Conservation (phyloP, 2,113 vertebrate genomes). For the Cyanoderma ruficeps region DNA sequence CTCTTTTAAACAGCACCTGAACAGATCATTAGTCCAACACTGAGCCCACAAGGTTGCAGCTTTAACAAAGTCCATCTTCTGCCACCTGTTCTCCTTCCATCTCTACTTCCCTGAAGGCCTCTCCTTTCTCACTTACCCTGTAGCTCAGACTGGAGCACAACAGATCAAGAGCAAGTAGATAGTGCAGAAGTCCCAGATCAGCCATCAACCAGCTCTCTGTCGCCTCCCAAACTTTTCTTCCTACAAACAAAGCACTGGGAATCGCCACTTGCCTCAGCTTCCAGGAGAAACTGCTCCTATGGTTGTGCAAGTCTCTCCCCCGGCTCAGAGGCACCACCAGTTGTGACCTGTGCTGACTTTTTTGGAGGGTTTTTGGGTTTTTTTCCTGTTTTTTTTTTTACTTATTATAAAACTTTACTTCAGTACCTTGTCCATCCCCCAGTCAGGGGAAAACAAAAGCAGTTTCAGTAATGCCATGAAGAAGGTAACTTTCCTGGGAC, state of each 20-base stretch:
- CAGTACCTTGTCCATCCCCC: neutral
- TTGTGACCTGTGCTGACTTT: neutral
- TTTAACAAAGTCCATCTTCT: neutral
- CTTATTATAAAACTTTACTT: neutral
- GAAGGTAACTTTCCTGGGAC: neutral
- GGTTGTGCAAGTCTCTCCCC: neutral
- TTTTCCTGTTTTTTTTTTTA: neutral
- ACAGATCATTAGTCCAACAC: neutral
- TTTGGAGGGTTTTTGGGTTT: neutral
- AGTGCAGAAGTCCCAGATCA: neutral
- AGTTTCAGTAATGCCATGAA: neutral
- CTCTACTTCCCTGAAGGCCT: neutral
- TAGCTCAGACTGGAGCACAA: neutral
- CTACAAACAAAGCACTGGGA: neutral
- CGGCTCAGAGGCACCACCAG: neutral
- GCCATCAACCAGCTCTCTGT: neutral
- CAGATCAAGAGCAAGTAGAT: fast-evolving
- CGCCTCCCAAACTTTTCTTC: neutral
- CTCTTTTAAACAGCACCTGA: neutral
- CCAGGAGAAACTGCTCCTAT: neutral
- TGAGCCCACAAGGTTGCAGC: neutral
- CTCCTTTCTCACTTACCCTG: neutral
- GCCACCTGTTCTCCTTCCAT: neutral
- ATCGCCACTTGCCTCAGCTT: neutral
- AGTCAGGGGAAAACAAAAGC: neutral